Percentiles rank a stretch among this genome's conserved stretches.
phyloP scores from a whole-genome alignment of 2,797 vertebrate genomes.

The Sus cebifrons region DNA sequence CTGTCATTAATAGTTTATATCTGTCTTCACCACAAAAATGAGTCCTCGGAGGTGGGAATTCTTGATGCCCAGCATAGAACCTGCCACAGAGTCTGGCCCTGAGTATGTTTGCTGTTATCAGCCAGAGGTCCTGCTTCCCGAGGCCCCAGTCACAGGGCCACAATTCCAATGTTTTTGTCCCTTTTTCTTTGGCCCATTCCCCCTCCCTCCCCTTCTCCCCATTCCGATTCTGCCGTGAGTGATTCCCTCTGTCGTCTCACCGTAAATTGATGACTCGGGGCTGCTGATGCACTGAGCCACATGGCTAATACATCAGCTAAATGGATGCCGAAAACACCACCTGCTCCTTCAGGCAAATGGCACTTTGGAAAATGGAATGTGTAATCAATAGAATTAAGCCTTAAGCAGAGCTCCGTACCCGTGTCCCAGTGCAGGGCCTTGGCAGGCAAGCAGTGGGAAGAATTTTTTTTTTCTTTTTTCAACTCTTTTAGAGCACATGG shows the following conservation, averaged over 20 bases:
- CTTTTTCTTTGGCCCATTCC: conserved; percentile 80
- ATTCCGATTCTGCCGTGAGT: conserved; percentile 91
- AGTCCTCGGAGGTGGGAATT: neutral
- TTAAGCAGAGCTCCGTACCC: conserved; percentile 91
- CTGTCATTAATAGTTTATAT: neutral
- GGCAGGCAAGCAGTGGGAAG: conserved; percentile 86
- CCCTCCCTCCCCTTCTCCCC: conserved; percentile 85
- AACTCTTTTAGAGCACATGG: conserved; percentile 50
- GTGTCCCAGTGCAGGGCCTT: conserved; percentile 89
- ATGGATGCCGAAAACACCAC: conserved; percentile 94
- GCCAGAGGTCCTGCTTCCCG: neutral
- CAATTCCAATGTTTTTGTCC: conserved; percentile 37
- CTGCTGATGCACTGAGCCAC: conserved; percentile 93
- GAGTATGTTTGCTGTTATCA: neutral
- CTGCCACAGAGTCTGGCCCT: neutral
- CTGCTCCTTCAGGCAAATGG: conserved; percentile 94
- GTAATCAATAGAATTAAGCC: conserved; percentile 94
- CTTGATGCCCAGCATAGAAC: neutral
- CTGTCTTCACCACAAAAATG: conserved; percentile 28
- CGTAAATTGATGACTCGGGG: conserved; percentile 93
- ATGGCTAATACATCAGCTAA: conserved; percentile 95
- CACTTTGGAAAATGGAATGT: conserved; percentile 94
- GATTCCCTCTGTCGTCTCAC: conserved; percentile 93
- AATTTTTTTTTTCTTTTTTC: conserved; percentile 42
- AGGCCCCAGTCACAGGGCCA: neutral